These are phyloP conservation scores for Adelognathus sp. DNA, from an alignment of 2,888 invertebrate genomes.

Conservation along the genomic window DNA sequence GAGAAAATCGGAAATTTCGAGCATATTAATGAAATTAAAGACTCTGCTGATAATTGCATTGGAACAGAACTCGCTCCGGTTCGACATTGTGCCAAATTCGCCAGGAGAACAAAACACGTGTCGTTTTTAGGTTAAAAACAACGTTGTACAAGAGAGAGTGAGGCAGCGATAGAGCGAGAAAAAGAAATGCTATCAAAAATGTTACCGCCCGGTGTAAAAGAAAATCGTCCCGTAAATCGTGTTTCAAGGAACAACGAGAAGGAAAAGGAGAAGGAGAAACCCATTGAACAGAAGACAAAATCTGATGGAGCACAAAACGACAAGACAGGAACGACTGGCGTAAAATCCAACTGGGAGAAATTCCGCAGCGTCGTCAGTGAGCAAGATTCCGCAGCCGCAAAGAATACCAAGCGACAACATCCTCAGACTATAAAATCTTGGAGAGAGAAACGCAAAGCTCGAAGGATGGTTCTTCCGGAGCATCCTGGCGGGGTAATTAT, in stretches of 20 bases:
- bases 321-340: not conserved
- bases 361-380: conserved; percentile 66
- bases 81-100: not conserved
- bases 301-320: not conserved
- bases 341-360: conserved; percentile 74
- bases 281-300: not conserved
- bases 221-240: conserved; percentile 37
- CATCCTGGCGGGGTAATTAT: not conserved
- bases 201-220: conserved; percentile 52
- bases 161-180: not conserved
- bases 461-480: conserved; percentile 16
- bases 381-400: conserved; percentile 25
- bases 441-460: conserved; percentile 39
- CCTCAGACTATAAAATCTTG: conserved; percentile 37
- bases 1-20: no score
- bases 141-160: not conserved
- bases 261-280: not conserved
- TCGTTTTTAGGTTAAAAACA: conserved; percentile 33
- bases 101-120: conserved; percentile 28
- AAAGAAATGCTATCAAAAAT: conserved; percentile 63
- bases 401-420: conserved; percentile 54
- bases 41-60: not conserved
- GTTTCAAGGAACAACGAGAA: conserved; percentile 29
- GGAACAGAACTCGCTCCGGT: not conserved
- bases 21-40: no score